Percentiles rank a stretch among this genome's conserved stretches.
Evolutionary conservation across 2,888 invertebrate genomes (phyloP).

Genomic region (Lepeophtheirus nordmannii): DNA sequence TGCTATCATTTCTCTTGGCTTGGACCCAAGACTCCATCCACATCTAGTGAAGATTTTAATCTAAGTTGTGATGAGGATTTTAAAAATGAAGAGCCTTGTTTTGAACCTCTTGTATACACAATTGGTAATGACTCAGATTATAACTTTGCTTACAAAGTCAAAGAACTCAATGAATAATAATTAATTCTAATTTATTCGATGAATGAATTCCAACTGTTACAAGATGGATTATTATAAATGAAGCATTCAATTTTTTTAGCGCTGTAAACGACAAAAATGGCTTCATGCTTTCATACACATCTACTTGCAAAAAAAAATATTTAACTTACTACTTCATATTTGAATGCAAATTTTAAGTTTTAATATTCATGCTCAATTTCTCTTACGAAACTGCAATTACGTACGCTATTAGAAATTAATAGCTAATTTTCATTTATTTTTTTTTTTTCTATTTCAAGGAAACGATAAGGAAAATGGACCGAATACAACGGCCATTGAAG

Average conservation of each 20-base stretch:
- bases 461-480: constrained; percentile 2
- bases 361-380: not conserved
- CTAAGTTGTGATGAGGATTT: not conserved
- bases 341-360: not conserved
- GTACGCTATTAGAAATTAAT: not conserved
- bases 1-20: constrained; percentile 14
- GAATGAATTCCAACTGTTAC: no score
- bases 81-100: constrained; percentile 4
- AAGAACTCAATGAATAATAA: no score
- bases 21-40: not conserved
- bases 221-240: no score
- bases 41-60: not conserved
- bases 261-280: no score
- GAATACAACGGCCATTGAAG: constrained; percentile 11
- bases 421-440: not conserved
- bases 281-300: no score
- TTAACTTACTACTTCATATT: no score
- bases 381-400: not conserved
- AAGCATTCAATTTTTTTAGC: no score
- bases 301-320: no score
- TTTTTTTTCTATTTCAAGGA: not conserved
- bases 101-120: constrained; percentile 12
- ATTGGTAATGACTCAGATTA: not conserved
- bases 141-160: no score
- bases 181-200: no score